Conservation (phyloP, 1,140 invertebrate genomes). For the Heliconius eleuchia region DNA sequence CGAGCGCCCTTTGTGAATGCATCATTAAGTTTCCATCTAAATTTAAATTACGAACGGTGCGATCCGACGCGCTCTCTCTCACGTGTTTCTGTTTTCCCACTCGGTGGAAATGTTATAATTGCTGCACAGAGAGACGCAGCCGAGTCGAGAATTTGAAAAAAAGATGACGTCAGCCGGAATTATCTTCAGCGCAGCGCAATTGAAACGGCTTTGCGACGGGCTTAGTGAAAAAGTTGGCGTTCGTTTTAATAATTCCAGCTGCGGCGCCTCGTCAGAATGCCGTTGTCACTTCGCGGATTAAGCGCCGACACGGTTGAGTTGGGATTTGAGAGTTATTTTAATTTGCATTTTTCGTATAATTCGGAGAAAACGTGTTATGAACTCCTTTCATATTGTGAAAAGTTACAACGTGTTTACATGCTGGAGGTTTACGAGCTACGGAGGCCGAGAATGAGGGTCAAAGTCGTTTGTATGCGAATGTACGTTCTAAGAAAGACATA, state of each 20-base stretch:
- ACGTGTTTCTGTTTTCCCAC: constrained; percentile 80
- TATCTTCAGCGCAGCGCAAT: constrained; percentile 81
- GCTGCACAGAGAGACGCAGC: constrained; percentile 77
- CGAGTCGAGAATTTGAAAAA: constrained; percentile 79
- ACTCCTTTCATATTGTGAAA: constrained; percentile 43
- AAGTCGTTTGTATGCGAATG: constrained; percentile 63
- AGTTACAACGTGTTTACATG: constrained; percentile 36
- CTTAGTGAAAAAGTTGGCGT: constrained; percentile 81
- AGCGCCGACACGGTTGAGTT: constrained; percentile 79
- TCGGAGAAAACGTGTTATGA: constrained; percentile 51
- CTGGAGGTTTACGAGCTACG: constrained; percentile 52
- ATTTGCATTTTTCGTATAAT: constrained; percentile 76
- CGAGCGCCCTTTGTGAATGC: constrained; percentile 80
- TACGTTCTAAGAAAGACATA: constrained; percentile 62
- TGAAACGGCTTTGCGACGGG: constrained; percentile 80
- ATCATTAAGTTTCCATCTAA: constrained; percentile 82
- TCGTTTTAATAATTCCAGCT: constrained; percentile 81
- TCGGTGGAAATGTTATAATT: constrained; percentile 81
- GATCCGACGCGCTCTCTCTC: constrained; percentile 75
- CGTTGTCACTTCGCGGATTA: constrained; percentile 81
- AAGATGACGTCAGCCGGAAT: constrained; percentile 81
- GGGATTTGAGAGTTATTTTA: constrained; percentile 80
- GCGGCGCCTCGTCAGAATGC: constrained; percentile 81
- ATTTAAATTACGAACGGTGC: constrained; percentile 79
- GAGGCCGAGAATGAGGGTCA: constrained; percentile 41